Evolutionary conservation across 1,140 invertebrate species (phyloP), one percentile per base, ranked within the genome.

Genomic region (Drosophila leontia): DNA sequence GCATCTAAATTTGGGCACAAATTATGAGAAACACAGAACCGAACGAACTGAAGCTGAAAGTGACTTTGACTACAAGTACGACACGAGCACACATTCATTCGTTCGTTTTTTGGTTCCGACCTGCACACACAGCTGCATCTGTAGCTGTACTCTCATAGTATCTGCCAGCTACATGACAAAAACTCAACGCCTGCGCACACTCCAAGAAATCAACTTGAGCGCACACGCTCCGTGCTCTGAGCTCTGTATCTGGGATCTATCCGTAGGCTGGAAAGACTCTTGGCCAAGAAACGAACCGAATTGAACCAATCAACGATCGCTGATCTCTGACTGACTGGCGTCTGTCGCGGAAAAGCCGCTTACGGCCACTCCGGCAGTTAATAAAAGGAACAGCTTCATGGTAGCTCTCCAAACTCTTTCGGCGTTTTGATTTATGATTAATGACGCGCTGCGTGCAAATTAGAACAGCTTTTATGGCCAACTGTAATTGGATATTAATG

Each of bases 41-140:
- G 75, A 78, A 50, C 72, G 61, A 44, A 41, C 81, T 82, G 85
- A 87, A 87, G 83, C 84, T 87, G 83, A 87, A 87, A 87, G 83
- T 87, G 84, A 90, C 85, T 90, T 90, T 90, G 85, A 90, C 78
- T 90, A 87, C 84, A 87, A 87, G 76, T 87, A 87, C 84, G 67
- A 44, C 53, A 56, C 53, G 35, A 56, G 53, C 53, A 11, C 35
- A 39, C n/a, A 37, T 42, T 64, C 23, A 29, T 42, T 64, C 37
- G 61, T 60, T 42, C 26, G 37, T n/a, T 59, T 57, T 56, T 59
- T 63, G 29, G 51, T 63, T 64, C 61, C 61, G 62, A 65, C 39
- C 51, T 50, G 68, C 60, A 81, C 60, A 81, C 60, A 67, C 53
- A 80, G 26, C 53, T 37, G 51, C 59, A 69, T 32, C 32, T 17